A percentile compares a stretch with the other conserved stretches of the same genome.
Evolutionary conservation across 2,797 vertebrate genomes (phyloP).

Genomic region (Chaetophractus vellerosus): DNA sequence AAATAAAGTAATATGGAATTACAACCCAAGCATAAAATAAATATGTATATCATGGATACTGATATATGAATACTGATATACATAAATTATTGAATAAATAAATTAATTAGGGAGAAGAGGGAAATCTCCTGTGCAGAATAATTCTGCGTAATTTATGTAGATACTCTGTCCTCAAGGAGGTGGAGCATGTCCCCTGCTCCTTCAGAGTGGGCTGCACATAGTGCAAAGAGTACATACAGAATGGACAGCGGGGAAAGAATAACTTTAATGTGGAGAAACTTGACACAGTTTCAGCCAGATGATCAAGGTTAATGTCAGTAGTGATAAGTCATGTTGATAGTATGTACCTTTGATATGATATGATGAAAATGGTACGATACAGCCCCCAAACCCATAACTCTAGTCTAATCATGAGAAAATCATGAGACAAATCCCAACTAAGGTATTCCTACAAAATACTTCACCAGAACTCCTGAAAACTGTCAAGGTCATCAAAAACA

Average conservation of each 20-base stretch:
- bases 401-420: neutral
- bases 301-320: neutral
- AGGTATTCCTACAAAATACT: neutral
- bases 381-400: neutral
- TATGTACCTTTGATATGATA: neutral
- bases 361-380: neutral
- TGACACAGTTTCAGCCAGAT: neutral
- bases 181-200: neutral
- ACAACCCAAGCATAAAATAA: conserved; percentile 35
- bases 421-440: neutral
- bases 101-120: neutral
- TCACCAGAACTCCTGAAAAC: neutral
- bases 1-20: neutral
- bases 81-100: neutral
- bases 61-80: neutral
- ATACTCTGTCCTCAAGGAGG: neutral
- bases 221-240: neutral
- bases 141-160: neutral
- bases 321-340: neutral
- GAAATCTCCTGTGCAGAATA: neutral
- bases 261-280: neutral
- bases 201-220: neutral
- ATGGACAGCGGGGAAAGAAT: neutral
- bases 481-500: conserved; percentile 17
- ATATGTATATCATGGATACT: neutral